phyloP scores from a whole-genome alignment of 2,113 vertebrate species.

The Hippocampus mohnikei region DNA sequence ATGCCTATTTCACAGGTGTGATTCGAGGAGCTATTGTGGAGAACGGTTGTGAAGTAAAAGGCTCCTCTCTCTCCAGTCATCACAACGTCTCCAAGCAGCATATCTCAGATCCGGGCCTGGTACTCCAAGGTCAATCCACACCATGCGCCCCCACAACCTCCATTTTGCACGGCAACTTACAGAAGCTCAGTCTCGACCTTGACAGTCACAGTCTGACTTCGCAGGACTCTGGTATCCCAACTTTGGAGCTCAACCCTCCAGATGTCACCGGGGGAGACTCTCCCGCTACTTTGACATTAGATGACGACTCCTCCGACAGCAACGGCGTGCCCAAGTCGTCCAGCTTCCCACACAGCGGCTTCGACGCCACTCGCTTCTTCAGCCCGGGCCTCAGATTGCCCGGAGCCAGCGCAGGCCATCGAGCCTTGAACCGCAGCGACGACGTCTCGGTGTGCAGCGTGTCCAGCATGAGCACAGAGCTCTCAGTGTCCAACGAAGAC shows the following conservation, averaged over 20 bases:
- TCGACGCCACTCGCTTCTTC: conserved; percentile 75
- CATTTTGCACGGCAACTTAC: conserved; percentile 49
- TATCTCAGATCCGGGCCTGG: conserved; percentile 27
- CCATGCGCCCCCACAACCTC: conserved; percentile 50
- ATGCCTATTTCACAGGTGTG: conserved; percentile 50
- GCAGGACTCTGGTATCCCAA: conserved; percentile 90
- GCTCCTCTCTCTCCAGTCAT: conserved; percentile 17
- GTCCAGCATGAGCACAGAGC: conserved; percentile 89
- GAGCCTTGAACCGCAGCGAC: conserved; percentile 77
- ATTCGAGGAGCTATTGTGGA: conserved; percentile 45
- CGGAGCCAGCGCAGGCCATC: background rate
- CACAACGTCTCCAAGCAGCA: conserved; percentile 48
- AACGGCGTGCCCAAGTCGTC: conserved; percentile 77
- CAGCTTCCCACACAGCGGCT: conserved; percentile 81
- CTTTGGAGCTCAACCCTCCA: conserved; percentile 85
- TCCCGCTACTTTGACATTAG: conserved; percentile 55
- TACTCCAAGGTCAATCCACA: conserved; percentile 12
- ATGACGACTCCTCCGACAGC: conserved; percentile 61
- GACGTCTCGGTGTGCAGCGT: conserved; percentile 83
- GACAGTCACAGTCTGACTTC: conserved; percentile 78
- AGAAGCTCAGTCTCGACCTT: conserved; percentile 34
- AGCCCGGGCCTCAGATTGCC: conserved; percentile 64
- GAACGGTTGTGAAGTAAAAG: conserved; percentile 44
- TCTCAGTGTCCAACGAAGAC: conserved; percentile 89
- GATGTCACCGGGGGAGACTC: conserved; percentile 68